A percentile compares a stretch with the other conserved stretches of the same genome.
Conservation (phyloP, 2,113 vertebrate genomes). For the Macrotus californicus region DNA sequence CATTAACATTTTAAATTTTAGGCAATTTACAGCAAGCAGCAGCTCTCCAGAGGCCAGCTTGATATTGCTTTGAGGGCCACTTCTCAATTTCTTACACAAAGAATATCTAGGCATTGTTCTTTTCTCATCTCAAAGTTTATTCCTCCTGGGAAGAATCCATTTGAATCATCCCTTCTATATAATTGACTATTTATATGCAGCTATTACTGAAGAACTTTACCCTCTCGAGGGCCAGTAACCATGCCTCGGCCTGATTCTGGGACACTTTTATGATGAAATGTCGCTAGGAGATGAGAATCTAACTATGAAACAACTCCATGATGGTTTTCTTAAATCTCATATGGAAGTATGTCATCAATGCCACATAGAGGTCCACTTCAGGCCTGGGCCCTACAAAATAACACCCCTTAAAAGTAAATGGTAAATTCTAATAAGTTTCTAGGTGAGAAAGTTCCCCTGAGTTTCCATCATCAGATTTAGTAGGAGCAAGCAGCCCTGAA, state of each 20-base stretch:
- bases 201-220: slow-evolving; percentile 56
- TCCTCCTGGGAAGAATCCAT: slow-evolving; percentile 34
- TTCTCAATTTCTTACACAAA: slow-evolving; percentile 72
- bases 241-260: slow-evolving; percentile 6
- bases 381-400: background rate
- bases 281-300: slow-evolving; percentile 49
- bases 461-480: slow-evolving; percentile 2
- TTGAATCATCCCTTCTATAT: slow-evolving; percentile 43
- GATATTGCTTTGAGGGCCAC: slow-evolving; percentile 66
- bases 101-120: slow-evolving; percentile 63
- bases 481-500: background rate
- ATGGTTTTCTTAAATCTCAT: slow-evolving; percentile 36
- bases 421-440: slow-evolving; percentile 21
- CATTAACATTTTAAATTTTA: slow-evolving; percentile 63
- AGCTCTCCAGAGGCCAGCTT: slow-evolving; percentile 41
- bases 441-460: background rate
- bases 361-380: background rate
- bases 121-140: slow-evolving; percentile 30
- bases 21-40: slow-evolving; percentile 4
- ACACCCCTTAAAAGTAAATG: background rate
- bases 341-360: slow-evolving; percentile 8
- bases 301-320: slow-evolving; percentile 26
- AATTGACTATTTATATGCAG: slow-evolving; percentile 70
- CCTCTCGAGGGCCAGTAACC: slow-evolving; percentile 55
- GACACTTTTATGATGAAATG: slow-evolving; percentile 58